phyloP scores from a whole-genome alignment of 2,113 vertebrate genomes.

The Poeciliopsis turrubarensis region DNA sequence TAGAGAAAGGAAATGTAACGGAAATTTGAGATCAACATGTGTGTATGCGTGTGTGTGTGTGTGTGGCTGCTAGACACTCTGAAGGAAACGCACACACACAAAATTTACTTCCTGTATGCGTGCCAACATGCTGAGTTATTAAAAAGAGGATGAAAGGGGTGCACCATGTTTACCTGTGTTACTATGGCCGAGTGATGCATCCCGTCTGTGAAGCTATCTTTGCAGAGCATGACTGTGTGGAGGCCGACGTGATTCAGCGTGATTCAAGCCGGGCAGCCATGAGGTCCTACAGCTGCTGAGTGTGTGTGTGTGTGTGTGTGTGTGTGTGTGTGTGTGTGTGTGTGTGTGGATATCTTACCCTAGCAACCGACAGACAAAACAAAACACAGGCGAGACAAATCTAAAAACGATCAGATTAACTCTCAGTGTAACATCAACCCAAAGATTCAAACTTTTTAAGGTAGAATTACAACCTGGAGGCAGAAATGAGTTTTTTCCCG shows the following conservation, averaged over 20 bases:
- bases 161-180: conserved; percentile 67
- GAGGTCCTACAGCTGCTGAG: conserved; percentile 38
- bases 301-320: not conserved
- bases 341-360: conserved; percentile 33
- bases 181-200: conserved; percentile 63
- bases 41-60: conserved; percentile 12
- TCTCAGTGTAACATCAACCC: not conserved
- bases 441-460: not conserved
- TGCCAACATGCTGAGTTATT: not conserved
- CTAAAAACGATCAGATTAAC: not conserved
- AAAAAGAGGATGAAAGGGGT: conserved; percentile 2
- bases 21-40: conserved; percentile 34
- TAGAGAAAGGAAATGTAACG: conserved; percentile 51
- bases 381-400: conserved; percentile 28
- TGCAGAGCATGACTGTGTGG: conserved; percentile 34
- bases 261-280: conserved; percentile 43
- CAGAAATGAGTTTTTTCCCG: not conserved
- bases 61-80: not conserved
- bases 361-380: conserved; percentile 61
- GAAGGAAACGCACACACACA: conserved; percentile 50
- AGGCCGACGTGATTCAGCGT: conserved; percentile 52
- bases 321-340: conserved; percentile 3
- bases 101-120: conserved; percentile 41
- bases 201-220: conserved; percentile 65
- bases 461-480: not conserved